Conservation (phyloP, 2,888 invertebrate genomes). For the Mamestra brassicae region DNA sequence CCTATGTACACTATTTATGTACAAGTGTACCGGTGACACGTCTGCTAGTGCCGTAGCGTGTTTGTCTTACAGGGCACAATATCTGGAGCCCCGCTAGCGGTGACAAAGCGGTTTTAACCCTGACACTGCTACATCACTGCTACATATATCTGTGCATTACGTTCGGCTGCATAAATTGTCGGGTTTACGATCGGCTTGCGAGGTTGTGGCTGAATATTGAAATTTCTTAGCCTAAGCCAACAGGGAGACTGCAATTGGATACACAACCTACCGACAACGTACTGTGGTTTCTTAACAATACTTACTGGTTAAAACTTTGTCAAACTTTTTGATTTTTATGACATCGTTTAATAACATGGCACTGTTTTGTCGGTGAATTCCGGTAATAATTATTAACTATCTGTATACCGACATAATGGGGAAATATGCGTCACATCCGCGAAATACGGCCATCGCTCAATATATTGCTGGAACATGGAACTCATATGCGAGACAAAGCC, state of each 20-base stretch:
- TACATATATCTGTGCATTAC: slow-evolving; percentile 29
- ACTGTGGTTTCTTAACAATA: not conserved
- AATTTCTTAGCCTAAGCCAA: slow-evolving; percentile 1
- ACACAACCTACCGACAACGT: too few species aligned
- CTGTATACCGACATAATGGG: too few species aligned
- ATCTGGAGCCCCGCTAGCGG: slow-evolving; percentile 24
- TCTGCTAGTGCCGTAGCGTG: slow-evolving; percentile 30
- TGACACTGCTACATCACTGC: slow-evolving; percentile 23
- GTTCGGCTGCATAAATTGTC: slow-evolving; percentile 38
- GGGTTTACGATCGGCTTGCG: slow-evolving; percentile 42
- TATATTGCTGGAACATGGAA: too few species aligned
- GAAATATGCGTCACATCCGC: too few species aligned
- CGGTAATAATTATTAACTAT: too few species aligned
- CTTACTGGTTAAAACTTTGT: not conserved
- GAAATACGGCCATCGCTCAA: too few species aligned
- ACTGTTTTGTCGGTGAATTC: not conserved
- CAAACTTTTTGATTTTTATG: not conserved
- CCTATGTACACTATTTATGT: slow-evolving; percentile 22
- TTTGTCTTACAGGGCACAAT: slow-evolving; percentile 35
- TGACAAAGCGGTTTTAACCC: slow-evolving; percentile 39
- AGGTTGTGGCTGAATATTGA: slow-evolving; percentile 16
- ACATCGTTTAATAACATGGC: not conserved
- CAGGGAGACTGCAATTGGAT: not conserved
- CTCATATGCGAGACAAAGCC: too few species aligned
- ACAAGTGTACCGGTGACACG: slow-evolving; percentile 26